Conservation (phyloP, 2,888 invertebrate species). For the Drosophila prostipennis region DNA sequence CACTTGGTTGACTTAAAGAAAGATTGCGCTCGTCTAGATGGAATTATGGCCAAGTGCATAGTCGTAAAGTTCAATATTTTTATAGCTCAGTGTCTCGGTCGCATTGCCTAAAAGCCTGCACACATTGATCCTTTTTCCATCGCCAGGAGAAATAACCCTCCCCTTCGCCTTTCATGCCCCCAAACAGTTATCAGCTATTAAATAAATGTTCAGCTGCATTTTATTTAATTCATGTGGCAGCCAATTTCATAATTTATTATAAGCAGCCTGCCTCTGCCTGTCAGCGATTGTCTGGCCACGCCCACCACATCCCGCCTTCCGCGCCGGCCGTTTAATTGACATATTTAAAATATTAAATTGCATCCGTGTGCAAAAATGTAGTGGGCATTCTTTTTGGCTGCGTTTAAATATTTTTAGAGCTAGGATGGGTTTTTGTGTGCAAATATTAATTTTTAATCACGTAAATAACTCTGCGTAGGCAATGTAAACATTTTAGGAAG, state of each 20-base stretch:
- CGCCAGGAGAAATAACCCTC: neutral
- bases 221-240: constrained; percentile 67
- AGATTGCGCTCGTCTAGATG: constrained; percentile 71
- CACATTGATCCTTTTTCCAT: constrained; percentile 6
- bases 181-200: constrained; percentile 57
- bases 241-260: constrained; percentile 69
- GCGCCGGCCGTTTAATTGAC: constrained; percentile 65
- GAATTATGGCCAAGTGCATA: constrained; percentile 68
- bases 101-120: constrained; percentile 18
- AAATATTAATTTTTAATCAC: constrained; percentile 77
- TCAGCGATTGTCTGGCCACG: constrained; percentile 63
- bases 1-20: constrained; percentile 72
- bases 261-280: constrained; percentile 68
- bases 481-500: constrained; percentile 21
- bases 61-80: constrained; percentile 79
- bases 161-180: neutral
- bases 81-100: constrained; percentile 58
- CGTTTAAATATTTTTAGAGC: constrained; percentile 17
- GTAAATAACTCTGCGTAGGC: constrained; percentile 62
- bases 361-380: constrained; percentile 66
- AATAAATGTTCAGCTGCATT: constrained; percentile 59
- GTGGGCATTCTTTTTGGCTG: constrained; percentile 7
- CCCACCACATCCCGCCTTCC: neutral
- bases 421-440: constrained; percentile 46
- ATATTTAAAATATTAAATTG: constrained; percentile 79